Conservation (phyloP, 1,140 invertebrate species). For the Magallana gigas region DNA sequence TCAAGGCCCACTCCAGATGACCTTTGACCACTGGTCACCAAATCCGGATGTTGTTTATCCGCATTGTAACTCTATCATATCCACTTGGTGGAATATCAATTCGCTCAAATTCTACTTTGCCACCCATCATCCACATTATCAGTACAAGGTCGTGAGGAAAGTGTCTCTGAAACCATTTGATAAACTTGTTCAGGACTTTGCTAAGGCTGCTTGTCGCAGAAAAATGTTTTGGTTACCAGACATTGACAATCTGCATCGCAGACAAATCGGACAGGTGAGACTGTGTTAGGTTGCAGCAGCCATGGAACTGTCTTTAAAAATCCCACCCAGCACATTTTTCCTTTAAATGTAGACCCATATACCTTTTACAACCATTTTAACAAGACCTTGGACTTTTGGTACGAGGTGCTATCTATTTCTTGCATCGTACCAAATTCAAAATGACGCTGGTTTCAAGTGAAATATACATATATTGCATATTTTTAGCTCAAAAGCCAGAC, state of each 20-base stretch:
- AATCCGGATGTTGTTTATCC: conserved; percentile 2
- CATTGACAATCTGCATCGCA: background rate
- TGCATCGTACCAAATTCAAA: no score
- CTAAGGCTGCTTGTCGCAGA: background rate
- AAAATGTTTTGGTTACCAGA: conserved; percentile 3
- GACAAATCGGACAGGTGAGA: conserved; percentile 19
- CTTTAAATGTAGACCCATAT: no score
- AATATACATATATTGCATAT: no score
- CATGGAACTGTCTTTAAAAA: no score
- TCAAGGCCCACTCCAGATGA: conserved; percentile 10
- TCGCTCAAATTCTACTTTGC: conserved; percentile 38
- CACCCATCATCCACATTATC: conserved; percentile 37
- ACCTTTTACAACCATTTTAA: no score
- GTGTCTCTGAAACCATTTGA: conserved; percentile 38
- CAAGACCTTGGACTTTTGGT: no score
- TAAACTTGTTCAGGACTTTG: conserved; percentile 23
- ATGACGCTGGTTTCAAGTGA: no score
- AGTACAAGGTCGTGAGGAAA: conserved; percentile 42
- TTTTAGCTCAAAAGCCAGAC: no score
- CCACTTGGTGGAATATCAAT: conserved; percentile 36
- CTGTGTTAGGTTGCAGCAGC: background rate
- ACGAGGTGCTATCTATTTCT: no score
- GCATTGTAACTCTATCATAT: background rate
- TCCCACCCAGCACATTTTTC: no score
- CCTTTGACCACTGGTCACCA: background rate